Conservation (phyloP, 1,140 invertebrate genomes). For the Ceratosolen fusciceps region DNA sequence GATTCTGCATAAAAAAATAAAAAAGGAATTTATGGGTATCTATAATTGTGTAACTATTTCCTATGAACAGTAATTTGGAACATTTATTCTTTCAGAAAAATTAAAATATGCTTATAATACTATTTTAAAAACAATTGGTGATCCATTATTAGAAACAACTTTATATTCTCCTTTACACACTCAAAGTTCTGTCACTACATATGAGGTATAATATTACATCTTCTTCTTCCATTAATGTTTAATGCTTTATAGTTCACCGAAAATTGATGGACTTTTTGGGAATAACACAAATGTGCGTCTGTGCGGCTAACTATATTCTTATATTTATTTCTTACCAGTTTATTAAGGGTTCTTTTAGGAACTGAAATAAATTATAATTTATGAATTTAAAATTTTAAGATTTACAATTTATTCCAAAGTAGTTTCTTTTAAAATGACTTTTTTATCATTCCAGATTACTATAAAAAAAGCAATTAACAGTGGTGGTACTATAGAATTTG, state of each 20-base stretch:
- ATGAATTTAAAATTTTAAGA: background rate
- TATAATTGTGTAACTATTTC: background rate
- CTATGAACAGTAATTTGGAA: background rate
- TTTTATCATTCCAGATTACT: conserved; percentile 69
- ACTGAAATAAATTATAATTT: too few relatives aligned
- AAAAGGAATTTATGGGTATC: conserved; percentile 68
- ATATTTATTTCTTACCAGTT: too few relatives aligned
- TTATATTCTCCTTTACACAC: conserved; percentile 95
- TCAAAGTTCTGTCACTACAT: conserved; percentile 83
- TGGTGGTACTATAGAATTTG: conserved; percentile 90
- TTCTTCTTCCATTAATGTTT: too few relatives aligned
- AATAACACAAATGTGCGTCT: too few relatives aligned
- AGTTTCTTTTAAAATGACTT: background rate
- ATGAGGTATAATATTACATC: conserved; percentile 68
- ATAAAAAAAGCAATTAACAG: conserved; percentile 81
- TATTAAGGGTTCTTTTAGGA: too few relatives aligned
- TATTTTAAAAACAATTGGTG: conserved; percentile 86
- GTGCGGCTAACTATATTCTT: too few relatives aligned
- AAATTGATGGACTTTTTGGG: too few relatives aligned
- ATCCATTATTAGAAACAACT: conserved; percentile 89
- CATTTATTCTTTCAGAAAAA: conserved; percentile 68
- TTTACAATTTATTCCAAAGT: background rate
- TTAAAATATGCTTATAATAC: conserved; percentile 86
- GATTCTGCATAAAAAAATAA: conserved; percentile 84
- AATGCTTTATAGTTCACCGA: too few relatives aligned